Evolutionary conservation across 2,797 vertebrate genomes (phyloP).

Genomic region (Danio jaintianensis): DNA sequence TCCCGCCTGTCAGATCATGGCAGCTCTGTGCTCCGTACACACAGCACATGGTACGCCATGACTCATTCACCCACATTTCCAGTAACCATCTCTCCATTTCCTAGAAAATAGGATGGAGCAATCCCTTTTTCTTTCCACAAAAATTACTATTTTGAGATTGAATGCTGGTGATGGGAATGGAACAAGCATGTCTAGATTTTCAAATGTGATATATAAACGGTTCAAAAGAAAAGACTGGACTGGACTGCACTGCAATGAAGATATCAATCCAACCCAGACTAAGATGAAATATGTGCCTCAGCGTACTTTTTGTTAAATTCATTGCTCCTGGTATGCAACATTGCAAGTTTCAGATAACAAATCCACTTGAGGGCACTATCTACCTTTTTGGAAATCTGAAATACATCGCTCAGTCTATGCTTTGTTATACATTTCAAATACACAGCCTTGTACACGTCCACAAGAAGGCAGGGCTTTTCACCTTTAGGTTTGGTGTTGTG

Average conservation of each 20-base stretch:
- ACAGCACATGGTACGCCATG: slow-evolving; percentile 24
- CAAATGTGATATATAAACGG: background rate
- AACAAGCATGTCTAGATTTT: background rate
- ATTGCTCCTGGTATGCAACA: too few species aligned
- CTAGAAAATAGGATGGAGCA: background rate
- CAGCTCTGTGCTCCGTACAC: slow-evolving; percentile 33
- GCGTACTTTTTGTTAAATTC: too few species aligned
- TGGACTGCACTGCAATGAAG: background rate
- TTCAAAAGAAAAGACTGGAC: background rate
- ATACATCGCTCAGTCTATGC: too few species aligned
- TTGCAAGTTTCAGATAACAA: too few species aligned
- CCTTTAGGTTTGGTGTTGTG: too few species aligned
- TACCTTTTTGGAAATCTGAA: too few species aligned
- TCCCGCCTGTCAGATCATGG: slow-evolving; percentile 41
- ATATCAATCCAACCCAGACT: background rate
- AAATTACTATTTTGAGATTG: background rate
- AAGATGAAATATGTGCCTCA: too few species aligned
- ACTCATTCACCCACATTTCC: slow-evolving; percentile 46
- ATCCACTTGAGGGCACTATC: too few species aligned
- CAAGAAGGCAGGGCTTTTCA: too few species aligned
- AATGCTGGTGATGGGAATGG: background rate
- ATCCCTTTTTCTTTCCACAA: background rate
- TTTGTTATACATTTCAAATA: too few species aligned
- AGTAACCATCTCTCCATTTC: slow-evolving; percentile 45
- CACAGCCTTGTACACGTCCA: too few species aligned